Base-by-base conservation (phyloP, 2,888 invertebrate species). In the Dryocosmus kuriphilus region DNA sequence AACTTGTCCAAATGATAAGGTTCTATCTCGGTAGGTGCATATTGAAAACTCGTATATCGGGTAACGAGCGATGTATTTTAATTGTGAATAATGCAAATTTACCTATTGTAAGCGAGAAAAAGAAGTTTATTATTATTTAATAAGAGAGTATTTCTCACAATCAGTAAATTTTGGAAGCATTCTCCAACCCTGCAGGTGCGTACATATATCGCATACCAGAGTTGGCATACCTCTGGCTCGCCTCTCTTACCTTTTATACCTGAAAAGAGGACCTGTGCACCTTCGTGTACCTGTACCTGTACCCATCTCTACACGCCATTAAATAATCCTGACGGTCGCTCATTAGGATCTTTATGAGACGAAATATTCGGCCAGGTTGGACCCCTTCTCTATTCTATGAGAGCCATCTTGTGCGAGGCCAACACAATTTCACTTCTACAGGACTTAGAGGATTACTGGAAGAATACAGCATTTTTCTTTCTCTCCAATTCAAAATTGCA, bases 281-380 rank as follows among this genome's bases (percentile, higher is more conserved):
- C 79, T 77, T 79, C 82, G 82, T 78, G 84, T 82, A 84, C 82
- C 81, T 82, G 82, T 83, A 82, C 84, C 84, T 84, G 85, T 84
- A 67, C 67, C 27, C 67, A 71, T 71, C 51, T 71, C 71, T 51
- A 84, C 78, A 57, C 86, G 85, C 87, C 89, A 90, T 90, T 90
- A 90, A 90, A 90, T 89, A 90, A 89, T 88, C 87, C 86, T 78
- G 82, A 83, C 84, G 84, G 86, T 85, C 85, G 86, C 88, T 90
- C 89, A 90, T 90, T 89, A 90, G 88, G 87, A 89, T 87, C 86
- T 88, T 88, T 89, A 88, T 86, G 89, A 88, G 87, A 85, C 87
- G 84, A 87, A 89, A 88, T 88, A 88, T 88, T 89, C 88, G 81
- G 82, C 83, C 81, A 79, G 62, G 84, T 88, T 88, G 30, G 30